Conservation (phyloP, 2,888 invertebrate genomes). For the Agonopterix subpropinquella region DNA sequence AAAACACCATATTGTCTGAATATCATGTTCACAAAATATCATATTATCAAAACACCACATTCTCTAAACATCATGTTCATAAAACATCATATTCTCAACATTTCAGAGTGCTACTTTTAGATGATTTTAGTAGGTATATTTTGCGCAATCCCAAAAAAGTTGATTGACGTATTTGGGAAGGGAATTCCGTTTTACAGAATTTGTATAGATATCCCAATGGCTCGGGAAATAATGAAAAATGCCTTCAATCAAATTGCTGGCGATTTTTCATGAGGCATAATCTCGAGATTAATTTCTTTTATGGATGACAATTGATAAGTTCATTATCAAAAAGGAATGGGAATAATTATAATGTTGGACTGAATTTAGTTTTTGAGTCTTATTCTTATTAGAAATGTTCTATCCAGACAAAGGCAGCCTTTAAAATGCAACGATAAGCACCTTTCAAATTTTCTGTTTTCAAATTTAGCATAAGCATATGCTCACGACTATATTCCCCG, state of each 20-base stretch:
- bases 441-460: no score
- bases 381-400: no score
- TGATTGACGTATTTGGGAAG: conserved; percentile 56
- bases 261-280: conserved; percentile 30
- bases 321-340: neutral
- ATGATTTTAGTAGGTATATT: neutral
- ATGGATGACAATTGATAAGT: neutral
- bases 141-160: conserved; percentile 50
- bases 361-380: neutral
- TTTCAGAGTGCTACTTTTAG: no score
- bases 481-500: no score
- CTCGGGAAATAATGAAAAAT: conserved; percentile 47
- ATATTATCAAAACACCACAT: no score
- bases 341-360: neutral
- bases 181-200: conserved; percentile 51
- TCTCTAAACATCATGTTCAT: no score
- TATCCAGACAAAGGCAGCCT: no score
- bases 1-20: no score
- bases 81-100: no score
- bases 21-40: no score
- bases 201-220: conserved; percentile 54
- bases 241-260: conserved; percentile 30
- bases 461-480: no score
- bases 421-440: no score
- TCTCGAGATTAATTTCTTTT: conserved; percentile 28